These are phyloP conservation scores for Hydrocynus forskahlii DNA, from an alignment of 2,797 vertebrate genomes.

Conservation along the genomic window DNA sequence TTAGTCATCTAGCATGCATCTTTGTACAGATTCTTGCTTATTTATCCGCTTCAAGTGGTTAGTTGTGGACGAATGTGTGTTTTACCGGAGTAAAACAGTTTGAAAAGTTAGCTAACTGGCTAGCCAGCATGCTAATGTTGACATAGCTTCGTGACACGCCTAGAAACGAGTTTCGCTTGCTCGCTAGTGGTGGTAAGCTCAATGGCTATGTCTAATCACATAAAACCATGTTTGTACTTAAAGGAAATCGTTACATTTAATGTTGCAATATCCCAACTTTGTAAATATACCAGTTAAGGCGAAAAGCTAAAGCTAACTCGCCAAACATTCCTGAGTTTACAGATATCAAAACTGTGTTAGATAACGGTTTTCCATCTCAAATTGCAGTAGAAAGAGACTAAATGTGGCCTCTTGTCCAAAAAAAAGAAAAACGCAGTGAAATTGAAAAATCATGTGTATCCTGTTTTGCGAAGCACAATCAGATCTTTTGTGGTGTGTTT, in stretches of 20 bases:
- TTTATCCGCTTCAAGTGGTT: background rate
- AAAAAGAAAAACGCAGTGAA: background rate
- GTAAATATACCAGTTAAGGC: background rate
- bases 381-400: background rate
- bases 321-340: background rate
- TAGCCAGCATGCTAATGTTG: constrained; percentile 39
- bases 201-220: background rate
- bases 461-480: background rate
- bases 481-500: background rate
- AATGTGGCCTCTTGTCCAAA: background rate
- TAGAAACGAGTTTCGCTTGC: constrained; percentile 21
- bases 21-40: no score
- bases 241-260: background rate
- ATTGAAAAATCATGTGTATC: background rate
- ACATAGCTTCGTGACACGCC: constrained; percentile 45
- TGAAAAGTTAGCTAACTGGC: constrained; percentile 16
- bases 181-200: background rate
- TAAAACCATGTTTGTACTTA: background rate
- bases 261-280: background rate
- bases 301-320: background rate
- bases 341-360: background rate
- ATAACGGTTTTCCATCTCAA: no score
- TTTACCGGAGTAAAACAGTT: background rate
- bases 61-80: background rate
- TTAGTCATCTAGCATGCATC: no score